Evolutionary conservation across 2,797 vertebrate species (phyloP).

Genomic region (Poecilia velifera): DNA sequence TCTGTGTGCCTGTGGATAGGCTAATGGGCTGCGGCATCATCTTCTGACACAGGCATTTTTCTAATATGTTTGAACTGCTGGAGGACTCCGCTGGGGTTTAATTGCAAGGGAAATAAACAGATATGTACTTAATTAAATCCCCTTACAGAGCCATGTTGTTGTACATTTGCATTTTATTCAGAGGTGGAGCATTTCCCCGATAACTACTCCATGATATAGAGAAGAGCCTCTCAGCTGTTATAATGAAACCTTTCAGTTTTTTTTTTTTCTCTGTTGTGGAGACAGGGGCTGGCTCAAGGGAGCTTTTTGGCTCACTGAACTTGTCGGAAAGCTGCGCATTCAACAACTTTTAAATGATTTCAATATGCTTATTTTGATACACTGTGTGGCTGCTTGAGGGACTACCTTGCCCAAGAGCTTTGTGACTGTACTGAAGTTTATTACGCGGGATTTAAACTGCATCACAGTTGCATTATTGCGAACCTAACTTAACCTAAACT

Average conservation of each 20-base stretch:
- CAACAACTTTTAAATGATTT: conserved; percentile 70
- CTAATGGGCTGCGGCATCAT: conserved; percentile 71
- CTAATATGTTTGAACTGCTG: conserved; percentile 77
- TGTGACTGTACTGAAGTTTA: conserved; percentile 53
- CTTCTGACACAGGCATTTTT: conserved; percentile 69
- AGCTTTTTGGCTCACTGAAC: conserved; percentile 56
- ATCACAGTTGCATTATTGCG: conserved; percentile 54
- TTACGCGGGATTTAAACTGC: conserved; percentile 57
- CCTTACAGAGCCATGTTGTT: conserved; percentile 46
- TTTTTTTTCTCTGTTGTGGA: conserved; percentile 22
- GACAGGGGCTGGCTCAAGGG: conserved; percentile 48
- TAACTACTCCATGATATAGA: conserved; percentile 58
- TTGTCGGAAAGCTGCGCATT: conserved; percentile 60
- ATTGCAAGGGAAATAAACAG: conserved; percentile 70
- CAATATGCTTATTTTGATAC: conserved; percentile 70
- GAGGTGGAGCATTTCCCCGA: conserved; percentile 33
- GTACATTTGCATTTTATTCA: conserved; percentile 67
- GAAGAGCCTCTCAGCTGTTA: conserved; percentile 38
- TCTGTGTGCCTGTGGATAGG: conserved; percentile 64
- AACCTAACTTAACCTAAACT: conserved; percentile 45
- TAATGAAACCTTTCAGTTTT: conserved; percentile 13
- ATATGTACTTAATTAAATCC: conserved; percentile 75
- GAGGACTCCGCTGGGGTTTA: conserved; percentile 73
- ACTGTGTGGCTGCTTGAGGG: conserved; percentile 47
- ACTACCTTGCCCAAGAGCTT: conserved; percentile 46